Base-by-base conservation (phyloP, 2,113 vertebrate genomes). In the Steatornis caripensis region DNA sequence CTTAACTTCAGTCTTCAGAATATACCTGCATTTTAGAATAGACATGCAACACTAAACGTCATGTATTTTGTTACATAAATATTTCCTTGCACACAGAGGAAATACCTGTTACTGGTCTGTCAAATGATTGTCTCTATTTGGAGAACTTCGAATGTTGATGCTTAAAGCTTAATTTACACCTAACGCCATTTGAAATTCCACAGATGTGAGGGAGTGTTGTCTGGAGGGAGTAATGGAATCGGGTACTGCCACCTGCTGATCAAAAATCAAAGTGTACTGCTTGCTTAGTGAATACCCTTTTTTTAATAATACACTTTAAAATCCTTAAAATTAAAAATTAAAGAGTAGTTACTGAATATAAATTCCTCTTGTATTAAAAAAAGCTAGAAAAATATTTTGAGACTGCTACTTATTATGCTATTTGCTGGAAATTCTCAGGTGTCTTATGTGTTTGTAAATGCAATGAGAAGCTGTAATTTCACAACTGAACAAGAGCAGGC, bases 231-330 rank as follows among this genome's bases (percentile, higher is more conserved):
- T 61, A 43, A 79, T 48, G 68, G 82, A n/a, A 76, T 81, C 23
- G 10, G 36, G 30, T 91, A 84, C 93, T 97, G 96, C 97, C 95
- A 94, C 87, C 97, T 98, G 94, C 94, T 93, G 93, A 65, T 84
- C 43, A 39, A 65, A 96, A 81, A 32, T 46, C 11, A 10, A 39
- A 91, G 18, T 15, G 55, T 37, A 64, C 37, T 2, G 2, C 20
- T 45, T 57, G 2, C 17, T 19, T 23, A n/a, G 41, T 20, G 18
- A 64, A 45, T 45, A 32, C 8, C 3, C 66, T 43, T 43, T 20
- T n/a, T 39, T 21, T 29, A 23, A 2, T 11, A 23, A 26, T 4
- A 7, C 37, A 16, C 11, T 62, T 80, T 2, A 6, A 46, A 91
- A 34, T 29, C 36, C 20, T 87, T 45, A 26, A 7, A 32, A 43